Percentiles rank a stretch among this genome's conserved stretches.
phyloP scores from a whole-genome alignment of 2,797 vertebrate species.

The Enteromius argenteus region DNA sequence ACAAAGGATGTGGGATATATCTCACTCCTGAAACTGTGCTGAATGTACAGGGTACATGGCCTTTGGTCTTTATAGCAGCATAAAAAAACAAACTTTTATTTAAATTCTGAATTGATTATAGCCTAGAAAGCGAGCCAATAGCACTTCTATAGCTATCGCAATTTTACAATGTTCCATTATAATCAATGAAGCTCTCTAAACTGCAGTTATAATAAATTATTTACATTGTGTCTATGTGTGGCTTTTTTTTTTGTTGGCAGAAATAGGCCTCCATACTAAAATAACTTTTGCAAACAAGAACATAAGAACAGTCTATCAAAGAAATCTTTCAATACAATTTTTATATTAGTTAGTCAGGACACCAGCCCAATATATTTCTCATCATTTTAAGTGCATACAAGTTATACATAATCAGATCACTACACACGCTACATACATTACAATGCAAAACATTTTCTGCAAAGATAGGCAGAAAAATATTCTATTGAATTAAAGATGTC shows the following conservation, averaged over 20 bases:
- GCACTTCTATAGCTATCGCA: not conserved
- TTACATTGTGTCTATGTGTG: not conserved
- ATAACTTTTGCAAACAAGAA: not conserved
- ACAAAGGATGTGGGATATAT: not conserved
- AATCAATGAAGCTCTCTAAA: not conserved
- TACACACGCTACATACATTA: slow-evolving; percentile 48
- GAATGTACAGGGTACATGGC: not conserved
- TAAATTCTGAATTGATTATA: not conserved
- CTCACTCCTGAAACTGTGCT: not conserved
- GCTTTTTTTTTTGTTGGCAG: not conserved
- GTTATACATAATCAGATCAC: slow-evolving; percentile 44
- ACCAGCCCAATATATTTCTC: slow-evolving; percentile 21
- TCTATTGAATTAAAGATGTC: slow-evolving; percentile 53
- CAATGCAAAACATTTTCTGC: slow-evolving; percentile 53
- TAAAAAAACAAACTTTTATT: not conserved
- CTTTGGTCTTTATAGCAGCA: not conserved
- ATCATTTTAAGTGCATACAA: slow-evolving; percentile 22
- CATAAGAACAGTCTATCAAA: not conserved
- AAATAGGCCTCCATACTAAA: not conserved
- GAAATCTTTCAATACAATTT: not conserved
- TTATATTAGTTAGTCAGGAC: slow-evolving; percentile 2
- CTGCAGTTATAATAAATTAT: not conserved
- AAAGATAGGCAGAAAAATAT: slow-evolving; percentile 58
- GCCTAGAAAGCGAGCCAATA: not conserved
- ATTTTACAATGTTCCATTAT: not conserved